Percentiles rank a stretch among this genome's conserved stretches.
Conservation (phyloP, 2,888 invertebrate species). For the Drosophila rellima region DNA sequence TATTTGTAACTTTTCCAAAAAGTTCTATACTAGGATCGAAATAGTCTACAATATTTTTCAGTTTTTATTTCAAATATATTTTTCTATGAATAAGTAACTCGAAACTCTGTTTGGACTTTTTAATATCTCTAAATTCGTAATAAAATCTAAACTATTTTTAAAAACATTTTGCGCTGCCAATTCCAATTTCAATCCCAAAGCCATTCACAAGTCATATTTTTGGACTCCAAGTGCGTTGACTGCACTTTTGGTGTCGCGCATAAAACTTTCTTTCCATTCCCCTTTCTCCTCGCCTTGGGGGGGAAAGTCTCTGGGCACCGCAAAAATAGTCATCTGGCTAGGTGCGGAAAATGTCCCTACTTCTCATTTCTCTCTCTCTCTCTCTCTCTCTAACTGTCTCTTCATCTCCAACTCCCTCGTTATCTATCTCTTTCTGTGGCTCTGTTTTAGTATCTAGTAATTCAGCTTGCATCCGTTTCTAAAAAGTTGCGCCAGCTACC, state of each 20-base stretch:
- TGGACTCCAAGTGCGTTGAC: conserved; percentile 70
- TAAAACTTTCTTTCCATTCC: conserved; percentile 60
- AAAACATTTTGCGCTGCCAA: conserved; percentile 18
- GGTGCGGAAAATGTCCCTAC: conserved; percentile 32
- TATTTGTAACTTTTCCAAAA: no score
- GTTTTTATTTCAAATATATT: background rate
- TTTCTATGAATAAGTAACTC: background rate
- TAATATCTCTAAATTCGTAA: conserved; percentile 13
- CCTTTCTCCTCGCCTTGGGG: no score
- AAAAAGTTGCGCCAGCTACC: conserved; percentile 67
- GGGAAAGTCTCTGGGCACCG: conserved; percentile 22
- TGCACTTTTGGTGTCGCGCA: conserved; percentile 70
- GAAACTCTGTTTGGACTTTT: background rate
- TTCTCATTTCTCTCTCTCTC: background rate
- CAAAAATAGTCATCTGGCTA: conserved; percentile 62
- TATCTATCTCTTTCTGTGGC: conserved; percentile 1
- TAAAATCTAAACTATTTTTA: conserved; percentile 4
- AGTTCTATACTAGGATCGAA: no score
- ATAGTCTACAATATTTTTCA: no score
- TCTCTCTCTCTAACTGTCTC: no score
- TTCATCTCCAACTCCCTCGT: no score
- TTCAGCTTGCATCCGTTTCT: conserved; percentile 74
- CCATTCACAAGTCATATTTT: conserved; percentile 69
- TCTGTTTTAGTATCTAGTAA: conserved; percentile 45
- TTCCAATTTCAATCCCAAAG: conserved; percentile 34